phyloP scores from a whole-genome alignment of 2,797 vertebrate species.

The Glossophaga mutica region DNA sequence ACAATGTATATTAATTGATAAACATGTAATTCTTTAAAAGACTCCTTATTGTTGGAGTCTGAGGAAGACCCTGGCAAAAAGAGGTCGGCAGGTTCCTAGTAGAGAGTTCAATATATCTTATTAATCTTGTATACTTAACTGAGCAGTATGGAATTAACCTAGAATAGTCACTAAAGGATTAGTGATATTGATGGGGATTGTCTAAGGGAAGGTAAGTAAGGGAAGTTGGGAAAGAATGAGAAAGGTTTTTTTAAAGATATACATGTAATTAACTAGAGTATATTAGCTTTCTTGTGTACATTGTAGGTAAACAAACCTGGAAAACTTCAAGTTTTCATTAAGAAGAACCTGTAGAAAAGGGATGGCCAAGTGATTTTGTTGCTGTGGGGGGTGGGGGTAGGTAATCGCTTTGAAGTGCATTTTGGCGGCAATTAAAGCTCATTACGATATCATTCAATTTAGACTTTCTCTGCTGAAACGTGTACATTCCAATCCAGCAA shows the following conservation, averaged over 20 bases:
- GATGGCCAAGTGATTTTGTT: background rate
- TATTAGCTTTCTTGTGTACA: background rate
- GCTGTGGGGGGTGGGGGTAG: background rate
- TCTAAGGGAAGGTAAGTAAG: background rate
- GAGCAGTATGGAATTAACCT: background rate
- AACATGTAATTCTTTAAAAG: background rate
- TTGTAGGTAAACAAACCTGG: background rate
- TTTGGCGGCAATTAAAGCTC: background rate
- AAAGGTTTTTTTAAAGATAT: background rate
- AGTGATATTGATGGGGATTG: background rate
- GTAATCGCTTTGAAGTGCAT: background rate
- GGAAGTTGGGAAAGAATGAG: background rate
- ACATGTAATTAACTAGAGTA: background rate
- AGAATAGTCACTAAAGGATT: background rate
- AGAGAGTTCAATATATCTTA: background rate
- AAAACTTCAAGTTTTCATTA: background rate
- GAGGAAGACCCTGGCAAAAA: conserved; percentile 8
- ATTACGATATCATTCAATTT: background rate
- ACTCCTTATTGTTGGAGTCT: background rate
- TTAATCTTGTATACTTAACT: background rate
- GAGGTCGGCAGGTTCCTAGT: background rate
- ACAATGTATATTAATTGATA: background rate
- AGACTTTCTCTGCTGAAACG: background rate
- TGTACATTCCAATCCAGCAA: background rate
- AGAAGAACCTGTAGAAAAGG: background rate